Percentiles rank a stretch among this genome's conserved stretches.
Conservation (phyloP, 2,888 invertebrate species). For the Amphimallon solstitiale region DNA sequence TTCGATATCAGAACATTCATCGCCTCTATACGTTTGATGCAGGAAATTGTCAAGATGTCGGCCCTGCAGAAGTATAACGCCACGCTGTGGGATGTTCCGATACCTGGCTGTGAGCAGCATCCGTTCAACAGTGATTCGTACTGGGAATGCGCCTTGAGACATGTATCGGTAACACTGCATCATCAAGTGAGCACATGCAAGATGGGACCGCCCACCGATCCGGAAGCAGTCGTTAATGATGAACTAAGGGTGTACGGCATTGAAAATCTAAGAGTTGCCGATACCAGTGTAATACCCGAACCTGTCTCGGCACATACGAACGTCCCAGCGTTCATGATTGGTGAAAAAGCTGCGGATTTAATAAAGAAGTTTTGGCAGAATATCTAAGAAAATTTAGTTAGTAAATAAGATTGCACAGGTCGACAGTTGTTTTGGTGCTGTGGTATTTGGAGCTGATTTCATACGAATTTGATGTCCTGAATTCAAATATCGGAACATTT, state of each 20-base stretch:
- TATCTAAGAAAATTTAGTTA: not conserved
- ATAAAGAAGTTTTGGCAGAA: conserved; percentile 45
- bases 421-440: too few relatives aligned
- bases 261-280: conserved; percentile 70
- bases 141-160: conserved; percentile 74
- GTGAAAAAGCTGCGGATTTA: conserved; percentile 73
- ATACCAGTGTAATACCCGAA: conserved; percentile 75
- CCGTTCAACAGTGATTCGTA: conserved; percentile 72
- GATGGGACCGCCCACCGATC: conserved; percentile 75
- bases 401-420: too few relatives aligned
- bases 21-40: conserved; percentile 64
- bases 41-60: conserved; percentile 63
- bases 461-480: too few relatives aligned
- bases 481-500: too few relatives aligned
- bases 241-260: conserved; percentile 72
- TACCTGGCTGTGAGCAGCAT: conserved; percentile 65
- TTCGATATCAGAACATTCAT: conserved; percentile 61
- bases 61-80: conserved; percentile 65
- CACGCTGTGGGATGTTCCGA: conserved; percentile 49
- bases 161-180: conserved; percentile 49
- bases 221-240: conserved; percentile 72
- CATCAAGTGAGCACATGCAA: conserved; percentile 70
- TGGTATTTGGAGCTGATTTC: too few relatives aligned
- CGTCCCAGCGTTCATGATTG: conserved; percentile 77
- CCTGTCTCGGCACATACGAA: conserved; percentile 75